A percentile compares a stretch with the other conserved stretches of the same genome.
These are phyloP conservation scores for Myiagra hebetior DNA, from an alignment of 2,113 vertebrate genomes.

Conservation along the genomic window DNA sequence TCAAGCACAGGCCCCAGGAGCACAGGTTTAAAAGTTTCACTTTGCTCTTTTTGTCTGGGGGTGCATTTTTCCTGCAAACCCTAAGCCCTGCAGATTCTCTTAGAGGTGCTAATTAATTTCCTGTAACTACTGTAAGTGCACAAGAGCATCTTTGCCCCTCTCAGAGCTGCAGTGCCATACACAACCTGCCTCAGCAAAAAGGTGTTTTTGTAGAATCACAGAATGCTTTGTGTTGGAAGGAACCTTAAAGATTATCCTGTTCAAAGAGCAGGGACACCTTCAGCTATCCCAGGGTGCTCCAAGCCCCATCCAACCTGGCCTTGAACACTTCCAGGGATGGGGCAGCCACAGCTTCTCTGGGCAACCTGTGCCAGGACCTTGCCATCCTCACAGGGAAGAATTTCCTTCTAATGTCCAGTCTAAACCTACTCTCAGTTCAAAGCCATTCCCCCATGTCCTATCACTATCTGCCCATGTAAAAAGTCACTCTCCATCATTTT, in stretches of 20 bases:
- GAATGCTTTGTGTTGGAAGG: not conserved
- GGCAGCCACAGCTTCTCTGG: not conserved
- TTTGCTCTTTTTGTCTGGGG: not conserved
- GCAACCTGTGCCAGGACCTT: not conserved
- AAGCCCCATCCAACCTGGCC: fast-evolving
- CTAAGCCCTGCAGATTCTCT: not conserved
- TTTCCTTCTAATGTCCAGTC: not conserved
- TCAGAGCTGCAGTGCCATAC: not conserved
- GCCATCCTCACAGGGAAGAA: not conserved
- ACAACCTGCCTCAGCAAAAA: not conserved
- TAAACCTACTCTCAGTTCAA: not conserved
- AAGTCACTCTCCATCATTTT: not conserved
- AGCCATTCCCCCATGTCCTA: too few relatives aligned
- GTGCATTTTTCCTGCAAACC: not conserved
- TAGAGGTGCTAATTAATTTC: not conserved
- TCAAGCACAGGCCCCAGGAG: not conserved
- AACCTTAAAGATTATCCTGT: not conserved
- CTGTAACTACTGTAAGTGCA: not conserved
- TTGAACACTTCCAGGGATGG: not conserved
- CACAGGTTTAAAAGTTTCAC: not conserved
- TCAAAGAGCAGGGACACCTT: not conserved
- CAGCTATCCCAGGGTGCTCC: not conserved
- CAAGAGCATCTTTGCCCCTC: not conserved
- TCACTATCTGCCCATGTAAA: not conserved
- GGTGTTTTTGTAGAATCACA: not conserved